Conservation (phyloP, 2,888 invertebrate genomes). For the Andrena bucephala region DNA sequence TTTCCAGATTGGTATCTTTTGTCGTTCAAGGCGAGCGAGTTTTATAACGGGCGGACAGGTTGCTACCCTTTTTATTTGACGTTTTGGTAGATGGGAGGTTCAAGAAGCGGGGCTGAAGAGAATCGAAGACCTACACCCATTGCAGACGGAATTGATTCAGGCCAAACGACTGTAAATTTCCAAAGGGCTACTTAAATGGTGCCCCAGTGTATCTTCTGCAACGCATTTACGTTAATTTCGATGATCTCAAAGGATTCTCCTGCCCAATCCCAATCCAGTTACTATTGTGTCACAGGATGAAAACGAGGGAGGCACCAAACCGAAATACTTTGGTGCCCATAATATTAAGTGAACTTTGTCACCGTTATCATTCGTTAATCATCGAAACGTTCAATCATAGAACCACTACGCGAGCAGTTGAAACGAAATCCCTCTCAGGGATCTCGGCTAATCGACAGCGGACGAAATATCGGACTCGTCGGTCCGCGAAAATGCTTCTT, state of each 20-base stretch:
- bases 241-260: conserved; percentile 52
- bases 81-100: background rate
- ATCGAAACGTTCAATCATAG: conserved; percentile 18
- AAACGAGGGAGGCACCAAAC: background rate
- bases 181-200: background rate
- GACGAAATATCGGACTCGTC: background rate
- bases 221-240: conserved; percentile 42
- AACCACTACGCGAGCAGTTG: conserved; percentile 19
- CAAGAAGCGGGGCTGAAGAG: background rate
- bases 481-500: conserved; percentile 24
- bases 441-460: conserved; percentile 13
- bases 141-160: conserved; percentile 27
- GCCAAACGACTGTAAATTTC: background rate
- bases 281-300: conserved; percentile 3
- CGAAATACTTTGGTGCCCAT: conserved; percentile 15
- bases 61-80: conserved; percentile 8
- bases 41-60: conserved; percentile 15
- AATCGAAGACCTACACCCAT: conserved; percentile 10
- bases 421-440: conserved; percentile 4
- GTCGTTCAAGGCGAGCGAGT: background rate
- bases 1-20: too few relatives aligned
- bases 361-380: conserved; percentile 3
- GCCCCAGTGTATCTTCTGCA: background rate
- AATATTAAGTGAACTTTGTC: conserved; percentile 24
- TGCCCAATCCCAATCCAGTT: background rate